phyloP scores from a whole-genome alignment of 2,888 invertebrate species.

The Amphipoea oculea region DNA sequence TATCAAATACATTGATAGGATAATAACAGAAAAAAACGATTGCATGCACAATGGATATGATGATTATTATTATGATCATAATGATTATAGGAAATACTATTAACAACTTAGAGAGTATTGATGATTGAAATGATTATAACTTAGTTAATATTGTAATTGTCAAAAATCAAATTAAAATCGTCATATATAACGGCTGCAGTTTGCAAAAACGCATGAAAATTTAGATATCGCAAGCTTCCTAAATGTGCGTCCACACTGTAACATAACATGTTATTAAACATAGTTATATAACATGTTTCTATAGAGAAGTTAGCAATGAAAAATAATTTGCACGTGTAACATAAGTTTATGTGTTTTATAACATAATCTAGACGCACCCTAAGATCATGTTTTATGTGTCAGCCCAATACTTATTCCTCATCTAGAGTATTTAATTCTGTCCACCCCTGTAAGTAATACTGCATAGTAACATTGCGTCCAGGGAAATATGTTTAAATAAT shows the following conservation, averaged over 20 bases:
- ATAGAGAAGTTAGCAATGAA: no score
- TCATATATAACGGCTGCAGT: background rate
- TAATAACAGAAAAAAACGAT: background rate
- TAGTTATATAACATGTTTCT: no score
- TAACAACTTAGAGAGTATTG: background rate
- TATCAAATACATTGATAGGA: no score
- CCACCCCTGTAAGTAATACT: conserved; percentile 31
- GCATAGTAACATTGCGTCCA: conserved; percentile 63
- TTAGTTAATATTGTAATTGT: background rate
- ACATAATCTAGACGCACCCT: no score
- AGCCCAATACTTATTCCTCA: conserved; percentile 5
- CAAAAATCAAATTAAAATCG: background rate
- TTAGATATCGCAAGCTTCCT: background rate
- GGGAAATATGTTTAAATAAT: conserved; percentile 85
- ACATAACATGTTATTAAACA: no score
- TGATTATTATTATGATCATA: no score
- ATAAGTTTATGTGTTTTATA: no score
- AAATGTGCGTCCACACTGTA: no score
- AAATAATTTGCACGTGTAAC: no score
- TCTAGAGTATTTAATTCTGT: conserved; percentile 30
- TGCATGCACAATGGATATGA: background rate
- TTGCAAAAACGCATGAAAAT: background rate
- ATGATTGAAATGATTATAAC: background rate
- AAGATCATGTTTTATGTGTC: background rate
- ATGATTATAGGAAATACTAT: no score